Conservation (phyloP, 2,113 vertebrate species). For the Mastomys natalensis region DNA sequence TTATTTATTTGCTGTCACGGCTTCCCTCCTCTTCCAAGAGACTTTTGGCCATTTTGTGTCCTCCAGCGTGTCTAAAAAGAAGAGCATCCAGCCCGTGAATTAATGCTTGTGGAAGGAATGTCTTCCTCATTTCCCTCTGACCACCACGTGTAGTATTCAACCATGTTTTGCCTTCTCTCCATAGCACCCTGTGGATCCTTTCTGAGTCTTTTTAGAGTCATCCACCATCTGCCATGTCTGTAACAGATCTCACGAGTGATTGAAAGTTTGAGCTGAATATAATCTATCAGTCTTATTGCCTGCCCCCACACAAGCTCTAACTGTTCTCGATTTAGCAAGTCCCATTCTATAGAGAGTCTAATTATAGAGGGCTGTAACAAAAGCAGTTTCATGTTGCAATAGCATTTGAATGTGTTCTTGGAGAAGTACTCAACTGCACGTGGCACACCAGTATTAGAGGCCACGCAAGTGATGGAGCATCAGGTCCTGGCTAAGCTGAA, state of each 20-base stretch:
- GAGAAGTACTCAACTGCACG: constrained; percentile 52
- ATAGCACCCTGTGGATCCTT: constrained; percentile 52
- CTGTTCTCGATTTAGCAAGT: constrained; percentile 82
- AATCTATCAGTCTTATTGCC: constrained; percentile 81
- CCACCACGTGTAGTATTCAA: not conserved
- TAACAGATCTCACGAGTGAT: constrained; percentile 80
- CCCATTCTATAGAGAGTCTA: constrained; percentile 77
- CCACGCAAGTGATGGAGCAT: constrained; percentile 3
- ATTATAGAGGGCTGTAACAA: constrained; percentile 82
- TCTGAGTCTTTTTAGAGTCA: constrained; percentile 80
- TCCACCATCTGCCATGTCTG: constrained; percentile 83
- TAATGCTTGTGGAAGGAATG: not conserved
- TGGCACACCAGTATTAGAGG: not conserved
- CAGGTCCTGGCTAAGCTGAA: not conserved
- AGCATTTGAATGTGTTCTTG: constrained; percentile 60
- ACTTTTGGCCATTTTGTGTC: not conserved
- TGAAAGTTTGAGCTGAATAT: constrained; percentile 85
- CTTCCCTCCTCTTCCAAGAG: not conserved
- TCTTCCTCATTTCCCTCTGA: not conserved
- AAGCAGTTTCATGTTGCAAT: constrained; percentile 75
- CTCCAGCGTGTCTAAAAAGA: not conserved
- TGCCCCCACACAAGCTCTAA: constrained; percentile 77
- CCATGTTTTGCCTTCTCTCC: constrained; percentile 31
- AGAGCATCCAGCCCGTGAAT: not conserved
- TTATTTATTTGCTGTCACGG: not conserved